Evolutionary conservation across 2,888 invertebrate species (phyloP).

Genomic region (Perizoma affinitatum): DNA sequence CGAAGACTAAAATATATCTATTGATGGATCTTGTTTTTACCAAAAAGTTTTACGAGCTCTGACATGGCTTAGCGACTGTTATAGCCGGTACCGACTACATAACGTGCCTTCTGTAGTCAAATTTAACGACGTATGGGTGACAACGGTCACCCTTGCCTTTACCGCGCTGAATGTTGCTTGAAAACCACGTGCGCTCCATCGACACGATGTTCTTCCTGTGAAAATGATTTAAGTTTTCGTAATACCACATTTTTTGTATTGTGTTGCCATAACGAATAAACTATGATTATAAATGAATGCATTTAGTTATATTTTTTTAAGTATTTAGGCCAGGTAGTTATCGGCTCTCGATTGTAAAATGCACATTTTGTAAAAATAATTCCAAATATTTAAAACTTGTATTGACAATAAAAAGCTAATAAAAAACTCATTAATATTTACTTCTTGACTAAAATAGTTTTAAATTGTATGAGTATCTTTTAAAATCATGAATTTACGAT

Average conservation of each 20-base stretch:
- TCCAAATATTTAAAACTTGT: neutral
- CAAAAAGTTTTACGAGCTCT: no score
- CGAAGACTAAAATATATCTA: no score
- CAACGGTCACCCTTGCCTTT: no score
- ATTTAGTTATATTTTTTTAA: conserved; percentile 73
- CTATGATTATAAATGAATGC: conserved; percentile 51
- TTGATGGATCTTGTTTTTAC: no score
- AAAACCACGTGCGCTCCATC: neutral
- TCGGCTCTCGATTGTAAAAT: conserved; percentile 17
- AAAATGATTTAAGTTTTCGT: conserved; percentile 30
- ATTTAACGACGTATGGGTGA: no score
- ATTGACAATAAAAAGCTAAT: conserved; percentile 14
- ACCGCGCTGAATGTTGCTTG: no score
- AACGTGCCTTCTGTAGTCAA: conserved; percentile 4
- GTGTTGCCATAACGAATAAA: conserved; percentile 58
- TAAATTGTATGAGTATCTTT: neutral
- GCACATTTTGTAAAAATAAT: conserved; percentile 17
- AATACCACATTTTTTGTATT: conserved; percentile 37
- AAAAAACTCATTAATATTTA: neutral
- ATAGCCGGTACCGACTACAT: neutral
- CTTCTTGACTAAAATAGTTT: neutral
- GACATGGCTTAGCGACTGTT: no score
- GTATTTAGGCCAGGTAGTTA: conserved; percentile 42
- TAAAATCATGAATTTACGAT: conserved; percentile 2
- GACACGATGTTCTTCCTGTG: neutral